Conservation (phyloP, 2,888 invertebrate species). For the Sminthurinus aureus region DNA sequence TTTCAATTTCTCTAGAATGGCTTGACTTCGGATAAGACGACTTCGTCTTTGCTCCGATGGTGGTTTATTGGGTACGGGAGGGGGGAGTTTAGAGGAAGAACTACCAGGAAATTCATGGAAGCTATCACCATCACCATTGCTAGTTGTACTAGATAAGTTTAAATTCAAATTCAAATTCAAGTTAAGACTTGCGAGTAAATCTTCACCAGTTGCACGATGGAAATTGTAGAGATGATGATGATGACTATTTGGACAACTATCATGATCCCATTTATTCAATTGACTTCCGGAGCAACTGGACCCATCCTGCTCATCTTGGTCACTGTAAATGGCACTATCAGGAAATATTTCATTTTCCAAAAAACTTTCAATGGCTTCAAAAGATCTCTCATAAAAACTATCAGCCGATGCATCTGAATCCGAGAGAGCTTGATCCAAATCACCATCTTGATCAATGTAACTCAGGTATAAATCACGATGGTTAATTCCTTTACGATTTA, state of each 20-base stretch:
- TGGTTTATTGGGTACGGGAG: conserved; percentile 74
- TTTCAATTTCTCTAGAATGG: conserved; percentile 62
- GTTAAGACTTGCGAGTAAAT: conserved; percentile 8
- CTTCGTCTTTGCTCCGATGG: conserved; percentile 40
- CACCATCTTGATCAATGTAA: conserved; percentile 58
- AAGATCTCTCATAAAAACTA: conserved; percentile 79
- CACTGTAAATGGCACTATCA: conserved; percentile 85
- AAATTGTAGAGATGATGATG: conserved; percentile 30
- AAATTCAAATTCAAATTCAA: not conserved
- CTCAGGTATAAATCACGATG: conserved; percentile 58
- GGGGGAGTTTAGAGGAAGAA: conserved; percentile 63
- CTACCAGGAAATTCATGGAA: not conserved
- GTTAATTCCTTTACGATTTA: conserved; percentile 56
- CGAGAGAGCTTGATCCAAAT: conserved; percentile 59
- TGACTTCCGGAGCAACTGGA: conserved; percentile 55
- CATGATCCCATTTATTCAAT: conserved; percentile 50
- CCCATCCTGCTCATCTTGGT: conserved; percentile 69
- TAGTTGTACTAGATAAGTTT: too few species aligned
- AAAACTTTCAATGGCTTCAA: conserved; percentile 77
- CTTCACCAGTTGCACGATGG: conserved; percentile 35
- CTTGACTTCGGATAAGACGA: conserved; percentile 59
- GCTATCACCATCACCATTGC: not conserved
- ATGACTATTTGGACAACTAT: conserved; percentile 26
- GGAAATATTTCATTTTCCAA: conserved; percentile 74
- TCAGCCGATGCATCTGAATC: conserved; percentile 68